Evolutionary conservation across 2,113 vertebrate species (phyloP), one percentile per base, ranked within the genome.

Genomic region (Pipra filicauda): DNA sequence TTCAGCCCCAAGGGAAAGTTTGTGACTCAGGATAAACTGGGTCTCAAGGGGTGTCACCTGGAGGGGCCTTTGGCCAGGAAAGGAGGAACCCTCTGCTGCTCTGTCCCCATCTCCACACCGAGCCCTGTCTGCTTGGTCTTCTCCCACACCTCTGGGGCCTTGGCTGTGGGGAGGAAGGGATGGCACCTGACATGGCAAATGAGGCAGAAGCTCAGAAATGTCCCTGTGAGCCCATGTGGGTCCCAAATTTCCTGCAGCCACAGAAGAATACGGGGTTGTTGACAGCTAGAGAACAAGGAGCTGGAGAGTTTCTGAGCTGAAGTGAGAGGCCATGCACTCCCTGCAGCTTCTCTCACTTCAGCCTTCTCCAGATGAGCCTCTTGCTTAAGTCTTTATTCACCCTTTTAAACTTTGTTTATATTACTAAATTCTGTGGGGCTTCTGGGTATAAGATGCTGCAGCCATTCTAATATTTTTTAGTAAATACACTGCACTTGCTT

Each of bases 171-270:
- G 8, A 23, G 31, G 27, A 16, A 18, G 66, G 51, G 28, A 8
- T 31, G 37, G 41, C 2, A 5, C 20, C 55, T 8, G 0, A 0
- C 15, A 4, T 4, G 39, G 15, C 3, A 8, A 3, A 15, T 2
- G 12, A 12, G 30, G 21, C 55, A 43, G 61, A 5, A 37, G 11
- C 16, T 13, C 58, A 2, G 5, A 26, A 57, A 6, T 35, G 59
- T 15, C 17, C 21, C 17, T 9, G 35, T 26, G 37, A 52, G 33
- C 46, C 41, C n/a, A 0, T 0, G 1, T 1, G 22, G 57, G 4
- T 23, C 31, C n/a, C 12, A 2, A 1, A 4, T 31, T 49, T 18
- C 39, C 30, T 18, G 11, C 19, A 19, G 1, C 11, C 71, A 5
- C 49, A 4, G n/a, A 15, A 33, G 55, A 49, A 11, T 4, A 7